These are phyloP conservation scores for Malacoraja senta DNA, from an alignment of 2,797 vertebrate genomes.

Conservation along the genomic window DNA sequence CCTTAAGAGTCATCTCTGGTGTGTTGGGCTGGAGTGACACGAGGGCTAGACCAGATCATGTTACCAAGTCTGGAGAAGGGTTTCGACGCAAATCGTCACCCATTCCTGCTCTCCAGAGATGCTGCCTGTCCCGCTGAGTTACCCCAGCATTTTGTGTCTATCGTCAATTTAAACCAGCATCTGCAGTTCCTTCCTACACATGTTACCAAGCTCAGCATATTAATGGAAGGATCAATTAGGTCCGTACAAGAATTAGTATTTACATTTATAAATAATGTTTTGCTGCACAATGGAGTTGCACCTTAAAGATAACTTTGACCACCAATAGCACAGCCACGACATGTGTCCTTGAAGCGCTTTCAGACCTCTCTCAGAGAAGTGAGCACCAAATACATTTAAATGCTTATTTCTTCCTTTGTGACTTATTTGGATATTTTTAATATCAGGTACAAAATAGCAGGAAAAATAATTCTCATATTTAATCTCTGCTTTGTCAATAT, in stretches of 20 bases:
- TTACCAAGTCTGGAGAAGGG: neutral
- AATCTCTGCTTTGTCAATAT: neutral
- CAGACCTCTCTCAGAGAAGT: neutral
- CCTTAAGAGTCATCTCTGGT: neutral
- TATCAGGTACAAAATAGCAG: neutral
- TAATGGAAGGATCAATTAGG: neutral
- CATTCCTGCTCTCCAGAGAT: too few relatives aligned
- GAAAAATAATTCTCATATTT: neutral
- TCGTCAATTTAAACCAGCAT: too few relatives aligned
- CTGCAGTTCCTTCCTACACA: too few relatives aligned
- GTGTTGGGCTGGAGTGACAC: neutral
- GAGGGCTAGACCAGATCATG: neutral
- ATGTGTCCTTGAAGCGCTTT: neutral
- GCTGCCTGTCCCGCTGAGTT: too few relatives aligned
- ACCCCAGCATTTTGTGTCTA: too few relatives aligned
- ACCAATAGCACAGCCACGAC: neutral
- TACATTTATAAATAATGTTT: neutral
- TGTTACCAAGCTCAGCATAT: neutral
- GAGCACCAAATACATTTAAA: neutral
- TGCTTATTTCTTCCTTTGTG: neutral
- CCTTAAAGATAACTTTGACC: neutral
- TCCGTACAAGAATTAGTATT: neutral
- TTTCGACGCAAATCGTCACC: too few relatives aligned
- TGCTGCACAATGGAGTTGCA: neutral
- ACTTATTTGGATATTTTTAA: neutral